Conservation (phyloP, 2,888 invertebrate species). For the Girardia tigrina region DNA sequence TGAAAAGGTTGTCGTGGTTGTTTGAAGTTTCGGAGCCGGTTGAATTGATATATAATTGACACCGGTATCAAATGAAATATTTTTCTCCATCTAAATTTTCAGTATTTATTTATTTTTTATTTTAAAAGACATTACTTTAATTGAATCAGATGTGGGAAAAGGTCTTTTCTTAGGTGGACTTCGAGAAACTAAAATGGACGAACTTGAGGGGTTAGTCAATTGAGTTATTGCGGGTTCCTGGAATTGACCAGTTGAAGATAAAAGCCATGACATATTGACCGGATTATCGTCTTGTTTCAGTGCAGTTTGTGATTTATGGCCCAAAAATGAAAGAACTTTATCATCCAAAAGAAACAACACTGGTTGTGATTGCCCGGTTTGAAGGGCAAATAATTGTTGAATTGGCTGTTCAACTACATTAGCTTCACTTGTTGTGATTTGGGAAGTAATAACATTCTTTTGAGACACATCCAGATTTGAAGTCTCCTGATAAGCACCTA, state of each 20-base stretch:
- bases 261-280: not conserved
- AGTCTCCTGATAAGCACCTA: not conserved
- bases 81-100: not conserved
- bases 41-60: not conserved
- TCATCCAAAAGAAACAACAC: not conserved
- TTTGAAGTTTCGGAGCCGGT: constrained; percentile 1
- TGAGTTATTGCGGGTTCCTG: not conserved
- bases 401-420: not conserved
- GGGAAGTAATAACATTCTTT: not conserved
- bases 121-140: not conserved
- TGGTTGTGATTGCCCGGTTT: not conserved
- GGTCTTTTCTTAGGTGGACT: constrained; percentile 48
- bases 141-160: not conserved
- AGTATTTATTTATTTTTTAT: not conserved
- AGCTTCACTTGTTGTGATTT: not conserved
- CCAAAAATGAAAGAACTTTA: not conserved
- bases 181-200: constrained; percentile 39
- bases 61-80: not conserved
- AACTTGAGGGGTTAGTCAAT: not conserved
- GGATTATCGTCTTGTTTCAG: not conserved
- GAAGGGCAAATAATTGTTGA: not conserved
- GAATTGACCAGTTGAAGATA: not conserved
- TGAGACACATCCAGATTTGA: not conserved
- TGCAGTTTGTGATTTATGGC: not conserved
- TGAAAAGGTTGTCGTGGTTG: not conserved